phyloP scores from a whole-genome alignment of 2,888 invertebrate genomes.

The Mimas tiliae region DNA sequence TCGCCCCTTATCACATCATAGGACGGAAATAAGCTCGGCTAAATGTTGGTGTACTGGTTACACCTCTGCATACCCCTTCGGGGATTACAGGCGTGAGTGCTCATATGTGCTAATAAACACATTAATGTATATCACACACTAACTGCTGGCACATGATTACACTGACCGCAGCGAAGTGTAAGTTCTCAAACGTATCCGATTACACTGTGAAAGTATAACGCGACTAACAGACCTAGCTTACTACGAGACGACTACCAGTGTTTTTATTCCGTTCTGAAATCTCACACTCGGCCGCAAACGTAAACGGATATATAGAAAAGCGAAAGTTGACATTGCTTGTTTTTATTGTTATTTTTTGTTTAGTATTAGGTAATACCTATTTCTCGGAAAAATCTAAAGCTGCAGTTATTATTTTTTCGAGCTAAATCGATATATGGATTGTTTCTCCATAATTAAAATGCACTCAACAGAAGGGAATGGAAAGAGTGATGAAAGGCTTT shows the following conservation, averaged over 20 bases:
- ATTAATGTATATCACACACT: background rate
- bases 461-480: too few species aligned
- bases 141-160: constrained; percentile 25
- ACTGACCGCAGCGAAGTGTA: constrained; percentile 43
- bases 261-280: constrained; percentile 29
- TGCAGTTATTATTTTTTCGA: background rate
- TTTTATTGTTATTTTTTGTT: background rate
- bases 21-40: too few species aligned
- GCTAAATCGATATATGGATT: background rate
- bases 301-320: constrained; percentile 34
- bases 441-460: too few species aligned
- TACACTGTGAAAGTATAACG: constrained; percentile 46
- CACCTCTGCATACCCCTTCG: too few species aligned
- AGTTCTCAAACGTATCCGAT: constrained; percentile 49
- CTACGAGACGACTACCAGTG: constrained; percentile 43
- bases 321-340: constrained; percentile 36
- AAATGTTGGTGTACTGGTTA: too few species aligned
- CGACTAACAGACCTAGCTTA: constrained; percentile 45
- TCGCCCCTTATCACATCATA: too few species aligned
- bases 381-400: background rate
- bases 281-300: constrained; percentile 22
- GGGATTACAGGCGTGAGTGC: too few species aligned
- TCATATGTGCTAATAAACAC: too few species aligned
- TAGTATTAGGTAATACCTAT: background rate
- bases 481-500: too few species aligned